Evolutionary conservation across 2,888 invertebrate genomes (phyloP).

Genomic region (Noctua fimbriata): DNA sequence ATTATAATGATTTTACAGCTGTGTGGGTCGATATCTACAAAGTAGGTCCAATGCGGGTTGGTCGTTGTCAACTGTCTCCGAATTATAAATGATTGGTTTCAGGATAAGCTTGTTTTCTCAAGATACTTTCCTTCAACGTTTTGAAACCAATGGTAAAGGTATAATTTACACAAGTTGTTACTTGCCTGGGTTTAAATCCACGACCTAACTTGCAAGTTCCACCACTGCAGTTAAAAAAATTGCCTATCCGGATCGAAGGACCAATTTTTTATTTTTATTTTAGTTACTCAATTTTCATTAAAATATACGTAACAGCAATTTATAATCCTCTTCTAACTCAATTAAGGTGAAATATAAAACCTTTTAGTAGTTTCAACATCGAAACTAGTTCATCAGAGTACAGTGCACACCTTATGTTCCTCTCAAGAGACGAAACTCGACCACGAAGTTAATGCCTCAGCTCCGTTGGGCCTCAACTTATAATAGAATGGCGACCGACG

Average conservation of each 20-base stretch:
- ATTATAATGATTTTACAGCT: neutral
- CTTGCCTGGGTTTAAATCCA: neutral
- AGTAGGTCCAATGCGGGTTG: neutral
- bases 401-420: constrained; percentile 28
- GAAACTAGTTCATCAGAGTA: constrained; percentile 45
- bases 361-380: constrained; percentile 32
- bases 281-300: neutral
- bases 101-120: neutral
- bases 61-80: neutral
- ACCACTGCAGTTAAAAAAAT: neutral
- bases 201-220: neutral
- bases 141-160: neutral
- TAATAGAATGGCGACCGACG: constrained; percentile 58
- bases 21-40: neutral
- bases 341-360: constrained; percentile 25
- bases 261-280: neutral
- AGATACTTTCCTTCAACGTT: neutral
- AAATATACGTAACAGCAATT: neutral
- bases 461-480: constrained; percentile 62
- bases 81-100: neutral
- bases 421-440: constrained; percentile 64
- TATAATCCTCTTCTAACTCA: neutral
- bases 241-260: neutral
- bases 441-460: constrained; percentile 60
- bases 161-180: neutral